Evolutionary conservation across 2,113 vertebrate species (phyloP).

Genomic region (Marmota monax): DNA sequence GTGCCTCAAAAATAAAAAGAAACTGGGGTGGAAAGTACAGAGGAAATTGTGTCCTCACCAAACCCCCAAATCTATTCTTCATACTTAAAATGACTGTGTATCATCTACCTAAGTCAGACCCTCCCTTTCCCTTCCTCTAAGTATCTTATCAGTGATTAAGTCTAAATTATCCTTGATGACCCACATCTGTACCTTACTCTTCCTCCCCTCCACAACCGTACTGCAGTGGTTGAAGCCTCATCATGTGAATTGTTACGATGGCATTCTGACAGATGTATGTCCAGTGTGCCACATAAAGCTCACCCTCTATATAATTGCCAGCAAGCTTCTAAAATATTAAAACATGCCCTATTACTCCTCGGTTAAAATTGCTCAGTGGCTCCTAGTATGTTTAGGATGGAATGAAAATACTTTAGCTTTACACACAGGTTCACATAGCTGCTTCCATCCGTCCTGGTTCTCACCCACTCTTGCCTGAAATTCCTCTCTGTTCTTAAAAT

Average conservation of each 20-base stretch:
- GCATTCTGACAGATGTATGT: neutral
- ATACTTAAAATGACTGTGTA: neutral
- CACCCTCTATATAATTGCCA: neutral
- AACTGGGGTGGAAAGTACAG: neutral
- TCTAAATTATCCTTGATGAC: neutral
- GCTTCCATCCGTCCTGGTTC: neutral
- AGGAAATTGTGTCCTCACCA: neutral
- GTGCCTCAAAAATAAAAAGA: neutral
- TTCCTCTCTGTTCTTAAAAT: conserved; percentile 36
- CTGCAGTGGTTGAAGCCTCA: neutral
- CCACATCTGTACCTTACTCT: neutral
- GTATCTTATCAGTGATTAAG: neutral
- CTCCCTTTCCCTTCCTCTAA: neutral
- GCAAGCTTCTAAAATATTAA: neutral
- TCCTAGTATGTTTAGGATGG: neutral
- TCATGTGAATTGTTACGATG: neutral
- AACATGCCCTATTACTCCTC: neutral
- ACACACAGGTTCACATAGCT: accelerated
- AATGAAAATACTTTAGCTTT: neutral
- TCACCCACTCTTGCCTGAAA: neutral
- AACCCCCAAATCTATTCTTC: neutral
- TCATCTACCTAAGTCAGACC: neutral
- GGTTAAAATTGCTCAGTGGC: neutral
- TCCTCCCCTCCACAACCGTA: accelerated
- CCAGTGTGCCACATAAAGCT: neutral